phyloP scores from a whole-genome alignment of 2,888 invertebrate species.

The Oxycera nigricornis region DNA sequence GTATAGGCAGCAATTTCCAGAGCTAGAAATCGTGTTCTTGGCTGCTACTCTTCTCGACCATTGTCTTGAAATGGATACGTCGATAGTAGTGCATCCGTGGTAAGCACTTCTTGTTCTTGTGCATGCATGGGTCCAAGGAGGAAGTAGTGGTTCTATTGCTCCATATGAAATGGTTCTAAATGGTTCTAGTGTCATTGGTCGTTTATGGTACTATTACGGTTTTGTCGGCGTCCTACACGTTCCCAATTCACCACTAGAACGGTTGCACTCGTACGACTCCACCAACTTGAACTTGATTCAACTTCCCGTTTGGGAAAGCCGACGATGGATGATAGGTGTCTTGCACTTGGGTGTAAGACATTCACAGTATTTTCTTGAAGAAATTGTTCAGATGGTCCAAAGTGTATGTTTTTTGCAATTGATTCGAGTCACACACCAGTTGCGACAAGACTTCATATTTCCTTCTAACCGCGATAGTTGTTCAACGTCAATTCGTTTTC shows the following conservation, averaged over 20 bases:
- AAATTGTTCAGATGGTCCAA: no score
- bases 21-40: neutral
- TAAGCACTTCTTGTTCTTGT: neutral
- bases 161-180: constrained; percentile 9
- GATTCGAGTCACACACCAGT: no score
- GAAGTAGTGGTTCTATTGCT: neutral
- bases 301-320: constrained; percentile 19
- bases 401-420: no score
- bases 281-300: constrained; percentile 19
- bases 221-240: constrained; percentile 1
- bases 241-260: neutral
- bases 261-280: neutral
- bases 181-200: constrained; percentile 26
- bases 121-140: neutral
- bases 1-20: neutral
- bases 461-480: no score
- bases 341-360: neutral
- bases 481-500: no score
- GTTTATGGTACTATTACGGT: constrained; percentile 22
- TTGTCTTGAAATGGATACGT: neutral
- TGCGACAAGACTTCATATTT: no score
- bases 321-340: neutral
- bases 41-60: neutral
- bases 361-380: no score
- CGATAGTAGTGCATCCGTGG: neutral